phyloP scores from a whole-genome alignment of 2,113 vertebrate genomes.

The Hypocryptadius cinnamomeus region DNA sequence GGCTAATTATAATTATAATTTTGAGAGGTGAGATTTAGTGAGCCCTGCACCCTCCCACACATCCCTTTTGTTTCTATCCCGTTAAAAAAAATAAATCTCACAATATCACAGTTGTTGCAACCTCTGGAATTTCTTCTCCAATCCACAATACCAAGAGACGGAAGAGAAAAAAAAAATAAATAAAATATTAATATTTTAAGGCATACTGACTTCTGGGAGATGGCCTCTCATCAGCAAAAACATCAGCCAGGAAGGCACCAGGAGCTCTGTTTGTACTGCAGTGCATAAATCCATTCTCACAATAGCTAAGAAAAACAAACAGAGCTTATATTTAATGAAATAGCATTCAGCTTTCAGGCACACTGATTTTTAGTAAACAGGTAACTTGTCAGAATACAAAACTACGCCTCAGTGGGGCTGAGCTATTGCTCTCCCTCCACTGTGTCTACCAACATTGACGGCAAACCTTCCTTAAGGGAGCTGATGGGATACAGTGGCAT shows the following conservation, averaged over 20 bases:
- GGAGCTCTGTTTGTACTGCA: constrained; percentile 67
- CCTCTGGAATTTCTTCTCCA: neutral
- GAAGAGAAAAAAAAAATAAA: neutral
- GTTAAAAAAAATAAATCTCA: neutral
- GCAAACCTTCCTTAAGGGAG: neutral
- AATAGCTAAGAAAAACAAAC: constrained; percentile 71
- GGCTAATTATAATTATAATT: neutral
- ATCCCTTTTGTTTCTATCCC: neutral
- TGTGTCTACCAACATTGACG: neutral
- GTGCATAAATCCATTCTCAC: constrained; percentile 80
- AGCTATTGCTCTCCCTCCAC: neutral
- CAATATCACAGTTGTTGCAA: neutral
- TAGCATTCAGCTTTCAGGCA: neutral
- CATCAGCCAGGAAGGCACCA: constrained; percentile 59
- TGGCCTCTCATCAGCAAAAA: constrained; percentile 47
- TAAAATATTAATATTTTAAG: neutral
- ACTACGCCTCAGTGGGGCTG: neutral
- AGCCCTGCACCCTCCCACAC: neutral
- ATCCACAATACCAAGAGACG: neutral
- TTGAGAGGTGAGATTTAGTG: neutral
- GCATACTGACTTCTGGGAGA: constrained; percentile 73
- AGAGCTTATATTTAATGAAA: neutral
- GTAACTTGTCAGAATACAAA: neutral
- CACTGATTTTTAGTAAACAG: neutral
- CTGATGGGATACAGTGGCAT: neutral